phyloP scores from a whole-genome alignment of 2,113 vertebrate species.

The Proteles cristata region DNA sequence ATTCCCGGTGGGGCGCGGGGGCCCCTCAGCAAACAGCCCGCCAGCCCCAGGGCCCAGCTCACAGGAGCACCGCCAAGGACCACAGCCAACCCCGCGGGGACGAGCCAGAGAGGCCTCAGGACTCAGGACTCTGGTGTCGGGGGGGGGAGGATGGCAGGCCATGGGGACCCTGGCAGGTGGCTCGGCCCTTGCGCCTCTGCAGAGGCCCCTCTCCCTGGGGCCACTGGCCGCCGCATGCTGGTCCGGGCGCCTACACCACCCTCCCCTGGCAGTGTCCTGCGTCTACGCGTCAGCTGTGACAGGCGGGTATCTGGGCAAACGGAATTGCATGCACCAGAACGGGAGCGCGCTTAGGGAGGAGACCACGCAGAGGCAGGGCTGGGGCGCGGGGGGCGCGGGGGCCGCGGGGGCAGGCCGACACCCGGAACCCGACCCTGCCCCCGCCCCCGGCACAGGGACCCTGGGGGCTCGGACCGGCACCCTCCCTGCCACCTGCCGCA shows the following conservation, averaged over 20 bases:
- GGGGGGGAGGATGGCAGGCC: rapidly evolving
- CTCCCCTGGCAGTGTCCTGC: neutral
- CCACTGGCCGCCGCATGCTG: neutral
- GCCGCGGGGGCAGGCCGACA: neutral
- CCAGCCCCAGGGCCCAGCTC: neutral
- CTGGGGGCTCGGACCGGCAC: neutral
- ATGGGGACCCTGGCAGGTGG: rapidly evolving
- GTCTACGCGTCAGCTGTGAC: rapidly evolving
- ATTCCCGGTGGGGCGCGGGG: neutral
- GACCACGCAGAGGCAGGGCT: neutral
- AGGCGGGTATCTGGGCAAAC: rapidly evolving
- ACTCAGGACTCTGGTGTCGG: too few relatives aligned
- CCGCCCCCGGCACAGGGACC: neutral
- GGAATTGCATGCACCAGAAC: rapidly evolving
- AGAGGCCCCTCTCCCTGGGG: neutral
- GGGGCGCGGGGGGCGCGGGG: rapidly evolving
- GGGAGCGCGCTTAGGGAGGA: rapidly evolving
- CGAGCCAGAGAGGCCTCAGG: rapidly evolving
- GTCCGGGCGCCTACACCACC: too few relatives aligned
- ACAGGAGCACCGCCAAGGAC: neutral
- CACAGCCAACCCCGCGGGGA: neutral
- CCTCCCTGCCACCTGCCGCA: rapidly evolving
- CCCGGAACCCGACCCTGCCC: neutral
- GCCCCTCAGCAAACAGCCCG: neutral
- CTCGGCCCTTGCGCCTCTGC: neutral